Evolutionary conservation across 2,113 vertebrate species (phyloP).

Genomic region (Lutjanus erythropterus): DNA sequence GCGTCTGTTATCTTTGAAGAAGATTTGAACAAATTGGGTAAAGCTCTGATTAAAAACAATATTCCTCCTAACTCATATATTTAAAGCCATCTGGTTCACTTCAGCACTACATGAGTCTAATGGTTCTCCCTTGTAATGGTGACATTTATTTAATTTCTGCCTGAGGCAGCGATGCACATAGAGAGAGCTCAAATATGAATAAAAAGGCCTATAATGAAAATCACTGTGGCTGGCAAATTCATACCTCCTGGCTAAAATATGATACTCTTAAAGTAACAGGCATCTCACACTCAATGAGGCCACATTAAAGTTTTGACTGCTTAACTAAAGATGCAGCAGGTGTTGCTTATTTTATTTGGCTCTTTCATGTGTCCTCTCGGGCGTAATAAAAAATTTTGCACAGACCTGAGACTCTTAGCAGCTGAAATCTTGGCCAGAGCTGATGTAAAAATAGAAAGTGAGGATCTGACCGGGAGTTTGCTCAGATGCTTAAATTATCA

Average conservation of each 20-base stretch:
- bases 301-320: not conserved
- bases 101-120: constrained; percentile 20
- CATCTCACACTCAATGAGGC: not conserved
- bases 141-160: constrained; percentile 41
- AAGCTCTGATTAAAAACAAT: constrained; percentile 34
- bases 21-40: constrained; percentile 16
- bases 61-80: not conserved
- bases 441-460: constrained; percentile 31
- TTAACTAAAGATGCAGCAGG: constrained; percentile 35
- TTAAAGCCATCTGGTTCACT: constrained; percentile 22
- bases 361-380: not conserved
- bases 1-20: not conserved
- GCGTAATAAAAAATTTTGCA: constrained; percentile 22
- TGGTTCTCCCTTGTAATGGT: constrained; percentile 22
- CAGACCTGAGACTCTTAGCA: constrained; percentile 16
- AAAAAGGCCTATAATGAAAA: constrained; percentile 21
- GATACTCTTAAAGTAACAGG: constrained; percentile 17
- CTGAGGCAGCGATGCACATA: constrained; percentile 1
- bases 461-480: not conserved
- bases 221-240: constrained; percentile 4
- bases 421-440: constrained; percentile 1
- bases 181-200: constrained; percentile 21
- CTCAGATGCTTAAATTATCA: not conserved
- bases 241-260: constrained; percentile 21
- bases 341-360: constrained; percentile 38